Percentiles rank a stretch among this genome's conserved stretches.
phyloP scores from a whole-genome alignment of 1,140 invertebrate genomes.

The Sesamia nonagrioides region DNA sequence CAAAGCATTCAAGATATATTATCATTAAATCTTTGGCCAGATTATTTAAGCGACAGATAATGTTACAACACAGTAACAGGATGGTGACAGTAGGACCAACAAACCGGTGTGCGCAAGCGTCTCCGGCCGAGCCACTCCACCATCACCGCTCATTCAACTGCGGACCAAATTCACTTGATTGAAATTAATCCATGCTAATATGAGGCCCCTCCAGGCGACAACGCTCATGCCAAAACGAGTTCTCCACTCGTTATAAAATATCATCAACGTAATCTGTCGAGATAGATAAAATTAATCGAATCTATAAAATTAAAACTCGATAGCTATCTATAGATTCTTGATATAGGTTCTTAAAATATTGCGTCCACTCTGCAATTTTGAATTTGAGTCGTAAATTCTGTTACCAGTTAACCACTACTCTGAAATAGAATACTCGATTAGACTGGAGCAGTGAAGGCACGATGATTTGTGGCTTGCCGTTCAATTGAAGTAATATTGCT shows the following conservation, averaged over 20 bases:
- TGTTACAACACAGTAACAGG: slow-evolving; percentile 19
- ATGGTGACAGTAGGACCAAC: slow-evolving; percentile 5
- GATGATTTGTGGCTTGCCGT: slow-evolving; percentile 3
- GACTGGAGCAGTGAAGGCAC: not conserved
- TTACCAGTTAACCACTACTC: not conserved
- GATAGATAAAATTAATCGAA: slow-evolving; percentile 37
- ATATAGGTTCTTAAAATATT: not conserved
- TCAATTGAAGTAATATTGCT: slow-evolving; percentile 9
- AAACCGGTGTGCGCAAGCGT: slow-evolving; percentile 26
- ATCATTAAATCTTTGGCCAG: not conserved
- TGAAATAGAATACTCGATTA: not conserved
- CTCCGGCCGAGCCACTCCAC: not conserved
- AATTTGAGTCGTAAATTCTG: slow-evolving; percentile 20
- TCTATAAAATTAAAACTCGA: slow-evolving; percentile 29
- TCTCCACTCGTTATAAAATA: slow-evolving; percentile 51
- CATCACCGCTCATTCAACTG: slow-evolving; percentile 53
- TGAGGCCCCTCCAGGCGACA: slow-evolving; percentile 67
- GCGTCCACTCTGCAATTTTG: slow-evolving; percentile 16
- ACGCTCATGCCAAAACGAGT: slow-evolving; percentile 53
- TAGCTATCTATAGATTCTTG: slow-evolving; percentile 6
- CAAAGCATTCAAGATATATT: not conserved
- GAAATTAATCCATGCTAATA: slow-evolving; percentile 75
- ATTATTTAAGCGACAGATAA: slow-evolving; percentile 6
- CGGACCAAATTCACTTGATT: slow-evolving; percentile 66
- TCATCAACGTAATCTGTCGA: slow-evolving; percentile 42